Conservation (phyloP, 2,888 invertebrate species). For the Drosophila birchii region DNA sequence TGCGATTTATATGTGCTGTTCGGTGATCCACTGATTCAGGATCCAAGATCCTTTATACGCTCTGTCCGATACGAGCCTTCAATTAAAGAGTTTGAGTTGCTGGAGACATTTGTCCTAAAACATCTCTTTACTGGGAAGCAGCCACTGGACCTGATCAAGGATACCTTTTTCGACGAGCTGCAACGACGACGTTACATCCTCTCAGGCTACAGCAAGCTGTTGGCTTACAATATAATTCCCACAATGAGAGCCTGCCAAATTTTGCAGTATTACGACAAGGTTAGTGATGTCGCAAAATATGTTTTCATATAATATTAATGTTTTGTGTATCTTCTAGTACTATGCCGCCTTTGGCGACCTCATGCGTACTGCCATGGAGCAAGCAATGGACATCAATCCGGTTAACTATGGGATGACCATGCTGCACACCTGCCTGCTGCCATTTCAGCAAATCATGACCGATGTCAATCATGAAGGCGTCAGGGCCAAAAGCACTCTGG, state of each 20-base stretch:
- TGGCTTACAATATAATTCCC: slow-evolving; percentile 49
- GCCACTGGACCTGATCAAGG: slow-evolving; percentile 3
- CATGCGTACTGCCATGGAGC: slow-evolving; percentile 52
- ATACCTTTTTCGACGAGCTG: slow-evolving; percentile 2
- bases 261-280: slow-evolving; percentile 51
- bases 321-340: neutral
- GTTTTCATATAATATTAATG: accelerated
- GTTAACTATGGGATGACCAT: slow-evolving; percentile 63
- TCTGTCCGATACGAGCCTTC: slow-evolving; percentile 19
- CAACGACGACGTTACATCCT: slow-evolving; percentile 47
- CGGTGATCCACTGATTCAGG: slow-evolving; percentile 12
- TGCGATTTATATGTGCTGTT: slow-evolving; percentile 60
- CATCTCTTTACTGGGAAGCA: slow-evolving; percentile 18
- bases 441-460: slow-evolving; percentile 27
- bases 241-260: slow-evolving; percentile 51
- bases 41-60: neutral
- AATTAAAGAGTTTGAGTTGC: slow-evolving; percentile 26
- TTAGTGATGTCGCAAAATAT: slow-evolving; percentile 5
- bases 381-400: slow-evolving; percentile 37
- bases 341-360: slow-evolving; percentile 52
- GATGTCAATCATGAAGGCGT: neutral
- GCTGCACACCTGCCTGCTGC: slow-evolving; percentile 55
- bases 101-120: slow-evolving; percentile 45
- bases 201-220: slow-evolving; percentile 55
- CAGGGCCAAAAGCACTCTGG: slow-evolving; percentile 7